Base-by-base conservation (phyloP, 2,113 vertebrate genomes). In the Rhineura floridana region DNA sequence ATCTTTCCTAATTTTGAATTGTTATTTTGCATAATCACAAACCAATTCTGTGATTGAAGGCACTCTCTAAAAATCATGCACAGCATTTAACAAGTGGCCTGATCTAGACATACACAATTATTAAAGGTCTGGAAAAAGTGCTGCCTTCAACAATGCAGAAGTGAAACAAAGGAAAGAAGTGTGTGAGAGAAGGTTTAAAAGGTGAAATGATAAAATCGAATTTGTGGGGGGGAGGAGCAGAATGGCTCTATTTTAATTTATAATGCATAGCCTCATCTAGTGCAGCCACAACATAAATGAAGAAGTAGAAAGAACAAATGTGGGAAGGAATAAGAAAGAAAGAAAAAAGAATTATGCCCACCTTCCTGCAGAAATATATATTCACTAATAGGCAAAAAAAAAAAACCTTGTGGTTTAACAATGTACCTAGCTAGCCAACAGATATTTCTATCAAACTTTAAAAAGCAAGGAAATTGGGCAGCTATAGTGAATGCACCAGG, bases 1-100 rank as follows among this genome's bases (percentile, higher is more conserved):
- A 85, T 87, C 48, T 88, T 94, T 75, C 59, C 92, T 94, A 93
- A 86, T 91, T 91, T 90, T 92, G 83, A 91, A 65, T 90, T 81
- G 89, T 93, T 93, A 91, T 89, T 95, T 91, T 92, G 88, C 84
- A 85, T 91, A 90, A 91, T 90, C 50, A 90, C 89, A 83, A 88
- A 93, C 73, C 65, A 90, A 50, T 90, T 62, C 88, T 91, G 62
- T 93, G 92, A 94, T 86, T 85, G 85, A 95, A 94, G 87, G 42
- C 73, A 88, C 62, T 95, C 78, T 88, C 94, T 87, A 92, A 89
- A 93, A 93, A 65, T 77, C 89, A 88, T 91, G 78, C 5, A 59
- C n/a, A 85, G 82, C 62, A 59, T 95, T 94, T 94, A 88, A 87
- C 55, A 94, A 89, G 78, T 87, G 48, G 48, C 46, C 83, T 87